These are phyloP conservation scores for Drosophila bocqueti DNA, from an alignment of 1,140 invertebrate species.

Conservation along the genomic window DNA sequence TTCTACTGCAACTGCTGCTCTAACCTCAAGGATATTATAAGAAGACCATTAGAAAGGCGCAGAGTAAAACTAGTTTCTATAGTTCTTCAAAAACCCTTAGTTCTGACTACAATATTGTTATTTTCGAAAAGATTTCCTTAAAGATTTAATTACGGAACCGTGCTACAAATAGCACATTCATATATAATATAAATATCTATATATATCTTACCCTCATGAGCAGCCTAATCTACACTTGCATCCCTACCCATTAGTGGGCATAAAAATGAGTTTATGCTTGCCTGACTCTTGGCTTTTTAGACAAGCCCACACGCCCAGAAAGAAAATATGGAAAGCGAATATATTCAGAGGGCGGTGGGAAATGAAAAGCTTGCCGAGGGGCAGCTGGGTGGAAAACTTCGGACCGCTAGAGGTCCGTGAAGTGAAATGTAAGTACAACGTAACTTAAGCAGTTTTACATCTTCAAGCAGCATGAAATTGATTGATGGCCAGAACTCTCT, in stretches of 20 bases:
- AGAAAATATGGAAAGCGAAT: constrained; percentile 41
- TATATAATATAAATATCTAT: neutral
- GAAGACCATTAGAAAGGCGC: neutral
- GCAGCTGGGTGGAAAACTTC: constrained; percentile 33
- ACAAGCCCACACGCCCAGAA: constrained; percentile 37
- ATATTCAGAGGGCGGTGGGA: constrained; percentile 11
- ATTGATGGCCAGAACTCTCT: constrained; percentile 68
- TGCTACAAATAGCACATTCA: too few species aligned
- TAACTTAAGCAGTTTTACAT: constrained; percentile 82
- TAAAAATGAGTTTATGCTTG: constrained; percentile 68
- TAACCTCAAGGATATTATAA: neutral
- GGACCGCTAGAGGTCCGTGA: constrained; percentile 45
- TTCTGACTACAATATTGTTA: too few species aligned
- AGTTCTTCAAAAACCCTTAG: neutral
- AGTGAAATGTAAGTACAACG: constrained; percentile 82
- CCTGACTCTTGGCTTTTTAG: constrained; percentile 65
- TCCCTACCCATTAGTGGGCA: constrained; percentile 35
- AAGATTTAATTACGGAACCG: too few species aligned
- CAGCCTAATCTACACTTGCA: constrained; percentile 15
- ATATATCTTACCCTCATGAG: too few species aligned
- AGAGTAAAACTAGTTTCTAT: neutral
- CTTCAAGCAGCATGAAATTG: constrained; percentile 81
- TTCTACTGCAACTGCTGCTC: too few species aligned
- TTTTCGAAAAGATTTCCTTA: neutral
- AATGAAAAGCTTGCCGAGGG: constrained; percentile 3